phyloP scores from a whole-genome alignment of 2,797 vertebrate genomes.

The Peromyscus melanophrys region DNA sequence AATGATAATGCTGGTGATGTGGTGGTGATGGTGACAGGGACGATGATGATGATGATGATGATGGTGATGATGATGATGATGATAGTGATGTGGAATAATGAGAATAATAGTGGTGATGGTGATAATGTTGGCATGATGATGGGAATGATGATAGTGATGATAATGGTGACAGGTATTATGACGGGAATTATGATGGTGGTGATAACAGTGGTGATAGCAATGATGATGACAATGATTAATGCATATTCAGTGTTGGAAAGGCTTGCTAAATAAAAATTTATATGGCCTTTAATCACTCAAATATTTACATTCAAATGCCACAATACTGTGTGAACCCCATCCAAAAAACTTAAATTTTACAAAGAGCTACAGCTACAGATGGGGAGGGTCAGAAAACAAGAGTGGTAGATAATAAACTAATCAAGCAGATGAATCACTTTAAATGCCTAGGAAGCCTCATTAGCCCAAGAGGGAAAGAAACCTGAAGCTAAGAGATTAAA shows the following conservation, averaged over 20 bases:
- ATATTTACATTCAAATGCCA: not conserved
- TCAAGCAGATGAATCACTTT: constrained; percentile 78
- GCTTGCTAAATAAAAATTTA: not conserved
- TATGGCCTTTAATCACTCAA: not conserved
- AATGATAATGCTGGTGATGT: not conserved
- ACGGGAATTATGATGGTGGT: not conserved
- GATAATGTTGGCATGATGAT: not conserved
- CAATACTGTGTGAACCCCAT: not conserved
- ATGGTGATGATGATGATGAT: too few relatives aligned
- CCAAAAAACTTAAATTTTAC: constrained; percentile 5
- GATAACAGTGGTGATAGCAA: not conserved
- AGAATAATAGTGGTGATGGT: not conserved
- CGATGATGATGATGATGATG: not conserved
- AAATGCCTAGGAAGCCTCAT: constrained; percentile 78
- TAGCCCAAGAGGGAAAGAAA: constrained; percentile 66
- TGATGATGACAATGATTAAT: not conserved
- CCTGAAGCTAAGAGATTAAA: constrained; percentile 73
- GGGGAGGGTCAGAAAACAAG: not conserved
- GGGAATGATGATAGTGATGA: not conserved
- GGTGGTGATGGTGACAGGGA: not conserved
- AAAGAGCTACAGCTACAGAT: not conserved
- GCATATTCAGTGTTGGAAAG: rapidly evolving
- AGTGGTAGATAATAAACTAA: constrained; percentile 70
- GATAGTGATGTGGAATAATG: too few relatives aligned
- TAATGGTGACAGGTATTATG: not conserved